Base-by-base conservation (phyloP, 2,888 invertebrate species). In the Spodoptera picta region DNA sequence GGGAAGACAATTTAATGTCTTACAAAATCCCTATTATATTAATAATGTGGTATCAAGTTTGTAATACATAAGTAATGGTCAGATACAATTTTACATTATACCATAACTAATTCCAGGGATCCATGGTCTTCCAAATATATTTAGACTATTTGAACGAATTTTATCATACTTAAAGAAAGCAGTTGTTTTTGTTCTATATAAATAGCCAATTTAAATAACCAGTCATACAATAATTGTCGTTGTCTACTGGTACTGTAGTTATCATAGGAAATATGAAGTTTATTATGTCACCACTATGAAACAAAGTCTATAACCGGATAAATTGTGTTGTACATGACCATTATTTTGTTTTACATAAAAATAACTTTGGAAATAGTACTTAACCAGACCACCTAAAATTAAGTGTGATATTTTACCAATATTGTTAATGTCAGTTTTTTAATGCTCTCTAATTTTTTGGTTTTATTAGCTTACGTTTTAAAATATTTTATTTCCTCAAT, bases 321-420 rank as follows among this genome's bases (percentile, higher is more conserved):
- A 44, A 56, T 69, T 73, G 58, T 73, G 70, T 87, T 87, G 84
- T 87, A 84, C 66, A 79, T 88, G 89, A 84, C 88, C 90, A 90
- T 90, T 91, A 87, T 86, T 86, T 87, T 83, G 84, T 83, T 87
- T 85, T 83, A 84, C 87, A 85, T 80, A 80, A 72, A 75, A 74
- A 78, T 71, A 75, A 77, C 74, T 84, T 86, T 84, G 83, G 82
- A 83, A 84, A 85, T 87, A 88, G 92, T 92, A 92, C 92, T 92
- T 91, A 92, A 92, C 85, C 87, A 88, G 88, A 92, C 92, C 92
- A 93, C 90, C 92, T 89, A 88, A 86, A 87, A 85, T 84, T 85
- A 78, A 88, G 89, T 92, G 92, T 93, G 93, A 93, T 93, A 93
- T 93, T 92, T 91, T 90, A 84, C 87, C 75, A 73, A 73, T 79